A percentile compares a stretch with the other conserved stretches of the same genome.
Conservation (phyloP, 2,797 vertebrate species). For the Gorsachius magnificus region DNA sequence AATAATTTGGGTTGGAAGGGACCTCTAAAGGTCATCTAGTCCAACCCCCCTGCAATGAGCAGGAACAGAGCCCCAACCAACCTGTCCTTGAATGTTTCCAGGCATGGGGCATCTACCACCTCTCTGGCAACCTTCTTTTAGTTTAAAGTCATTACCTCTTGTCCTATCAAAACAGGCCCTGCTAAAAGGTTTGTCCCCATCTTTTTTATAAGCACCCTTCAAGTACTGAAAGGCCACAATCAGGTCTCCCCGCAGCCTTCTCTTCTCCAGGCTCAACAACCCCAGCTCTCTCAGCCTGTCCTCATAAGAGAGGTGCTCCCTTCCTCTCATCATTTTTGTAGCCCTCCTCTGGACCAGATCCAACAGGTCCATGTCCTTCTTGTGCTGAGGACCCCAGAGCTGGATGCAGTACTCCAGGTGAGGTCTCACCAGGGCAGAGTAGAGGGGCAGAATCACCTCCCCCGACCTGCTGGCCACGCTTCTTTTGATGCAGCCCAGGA, state of each 20-base stretch:
- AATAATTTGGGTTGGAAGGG: neutral
- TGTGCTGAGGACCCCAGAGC: neutral
- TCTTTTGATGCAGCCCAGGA: neutral
- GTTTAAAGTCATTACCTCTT: neutral
- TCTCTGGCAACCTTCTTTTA: neutral
- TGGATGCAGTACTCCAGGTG: neutral
- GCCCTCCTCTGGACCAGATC: neutral
- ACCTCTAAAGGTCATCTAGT: neutral
- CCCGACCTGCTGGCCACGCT: neutral
- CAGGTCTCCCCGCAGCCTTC: no score
- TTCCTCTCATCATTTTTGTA: neutral
- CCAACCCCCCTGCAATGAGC: neutral
- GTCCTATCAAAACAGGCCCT: neutral
- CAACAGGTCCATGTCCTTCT: neutral
- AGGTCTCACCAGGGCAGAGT: neutral
- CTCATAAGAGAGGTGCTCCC: neutral
- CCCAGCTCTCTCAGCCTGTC: neutral
- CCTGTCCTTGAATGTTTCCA: neutral
- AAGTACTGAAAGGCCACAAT: neutral
- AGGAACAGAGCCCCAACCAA: neutral
- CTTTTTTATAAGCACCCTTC: neutral
- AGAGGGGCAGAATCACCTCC: neutral
- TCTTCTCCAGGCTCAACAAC: no score
- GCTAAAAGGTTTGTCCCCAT: neutral
- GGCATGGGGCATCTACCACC: neutral